Evolutionary conservation across 2,113 vertebrate species (phyloP).

Genomic region (Cyprinodon tularosa): DNA sequence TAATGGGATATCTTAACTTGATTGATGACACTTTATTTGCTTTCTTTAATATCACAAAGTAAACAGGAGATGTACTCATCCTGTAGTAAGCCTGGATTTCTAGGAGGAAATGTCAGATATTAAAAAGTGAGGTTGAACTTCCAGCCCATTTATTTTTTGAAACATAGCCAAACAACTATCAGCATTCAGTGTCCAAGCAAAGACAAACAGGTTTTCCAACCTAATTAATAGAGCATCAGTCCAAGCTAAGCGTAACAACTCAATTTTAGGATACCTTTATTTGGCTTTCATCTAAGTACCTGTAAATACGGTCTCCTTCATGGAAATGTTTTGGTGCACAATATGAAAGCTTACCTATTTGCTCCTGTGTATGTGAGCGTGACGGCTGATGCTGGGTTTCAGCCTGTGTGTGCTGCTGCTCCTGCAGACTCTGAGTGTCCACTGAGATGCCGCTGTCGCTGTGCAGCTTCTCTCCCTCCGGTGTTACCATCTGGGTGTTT

Average conservation of each 20-base stretch:
- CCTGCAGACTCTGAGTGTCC: slow-evolving; percentile 96
- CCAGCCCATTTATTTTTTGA: not conserved
- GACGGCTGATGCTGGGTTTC: slow-evolving; percentile 76
- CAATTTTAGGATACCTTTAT: not conserved
- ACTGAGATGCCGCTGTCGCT: slow-evolving; percentile 98
- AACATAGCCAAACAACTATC: not conserved
- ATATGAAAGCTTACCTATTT: slow-evolving; percentile 72
- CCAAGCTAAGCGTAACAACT: not conserved
- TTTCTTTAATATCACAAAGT: slow-evolving; percentile 1
- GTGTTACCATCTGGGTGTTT: slow-evolving; percentile 91
- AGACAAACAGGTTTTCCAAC: not conserved
- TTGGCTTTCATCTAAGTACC: not conserved
- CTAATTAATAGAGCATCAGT: not conserved
- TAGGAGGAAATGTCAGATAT: slow-evolving; percentile 1
- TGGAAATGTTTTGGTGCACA: not conserved
- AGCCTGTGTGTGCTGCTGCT: slow-evolving; percentile 87
- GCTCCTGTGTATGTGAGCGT: slow-evolving; percentile 79
- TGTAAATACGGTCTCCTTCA: not conserved
- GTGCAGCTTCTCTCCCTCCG: slow-evolving; percentile 96
- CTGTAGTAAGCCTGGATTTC: slow-evolving; percentile 4
- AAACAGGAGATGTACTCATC: slow-evolving; percentile 1
- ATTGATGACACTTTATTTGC: slow-evolving; percentile 22
- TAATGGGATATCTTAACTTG: slow-evolving; percentile 22
- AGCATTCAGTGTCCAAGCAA: not conserved
- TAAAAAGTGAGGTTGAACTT: not conserved